These are phyloP conservation scores for Sitobion miscanthi DNA, from an alignment of 1,140 invertebrate species.

Conservation along the genomic window DNA sequence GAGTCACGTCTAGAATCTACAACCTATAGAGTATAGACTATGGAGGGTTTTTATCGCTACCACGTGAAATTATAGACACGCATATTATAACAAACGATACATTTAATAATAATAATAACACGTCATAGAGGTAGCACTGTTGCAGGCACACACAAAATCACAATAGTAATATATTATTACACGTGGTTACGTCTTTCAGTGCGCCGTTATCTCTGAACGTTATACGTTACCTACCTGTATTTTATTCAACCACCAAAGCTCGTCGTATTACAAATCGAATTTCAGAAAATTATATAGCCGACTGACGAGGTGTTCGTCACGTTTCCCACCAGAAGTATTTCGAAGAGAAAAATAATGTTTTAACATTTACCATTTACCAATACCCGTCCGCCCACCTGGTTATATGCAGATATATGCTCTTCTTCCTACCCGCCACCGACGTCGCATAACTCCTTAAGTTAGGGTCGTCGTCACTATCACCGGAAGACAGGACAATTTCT, in stretches of 20 bases:
- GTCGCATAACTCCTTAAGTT: not conserved
- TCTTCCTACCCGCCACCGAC: not conserved
- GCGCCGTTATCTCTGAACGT: not conserved
- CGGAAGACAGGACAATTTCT: not conserved
- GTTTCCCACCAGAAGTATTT: conserved; percentile 6
- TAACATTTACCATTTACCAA: not conserved
- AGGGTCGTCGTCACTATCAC: not conserved
- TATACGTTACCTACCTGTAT: not conserved
- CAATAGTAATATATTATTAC: not conserved
- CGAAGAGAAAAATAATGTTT: conserved; percentile 14
- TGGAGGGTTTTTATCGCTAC: not conserved
- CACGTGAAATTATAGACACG: not conserved
- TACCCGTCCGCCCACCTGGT: not conserved
- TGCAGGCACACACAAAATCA: not conserved
- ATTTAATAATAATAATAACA: not conserved
- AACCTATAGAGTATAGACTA: not conserved
- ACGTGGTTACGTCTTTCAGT: not conserved
- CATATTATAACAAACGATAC: not conserved
- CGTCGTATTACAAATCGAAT: not conserved
- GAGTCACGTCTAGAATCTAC: not conserved
- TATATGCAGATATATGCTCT: not conserved
- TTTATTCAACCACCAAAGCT: not conserved
- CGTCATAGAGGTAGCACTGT: not conserved
- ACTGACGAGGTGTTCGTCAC: conserved; percentile 8
- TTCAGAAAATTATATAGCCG: conserved; percentile 14